Conservation (phyloP, 2,888 invertebrate genomes). For the Penaeus monodon region DNA sequence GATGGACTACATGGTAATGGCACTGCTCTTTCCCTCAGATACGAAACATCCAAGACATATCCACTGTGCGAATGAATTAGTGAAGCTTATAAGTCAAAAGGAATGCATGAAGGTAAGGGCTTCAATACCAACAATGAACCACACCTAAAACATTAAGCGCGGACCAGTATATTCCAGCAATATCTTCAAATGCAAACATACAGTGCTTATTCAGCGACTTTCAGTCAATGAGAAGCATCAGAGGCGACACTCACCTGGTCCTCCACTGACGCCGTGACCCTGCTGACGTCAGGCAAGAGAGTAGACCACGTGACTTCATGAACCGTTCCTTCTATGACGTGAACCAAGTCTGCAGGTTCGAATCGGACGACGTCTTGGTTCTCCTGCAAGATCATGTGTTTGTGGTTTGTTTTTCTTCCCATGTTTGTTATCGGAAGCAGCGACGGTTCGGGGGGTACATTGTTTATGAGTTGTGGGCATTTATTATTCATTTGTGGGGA, state of each 20-base stretch:
- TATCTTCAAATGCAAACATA: neutral
- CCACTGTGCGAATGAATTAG: neutral
- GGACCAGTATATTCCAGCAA: no score
- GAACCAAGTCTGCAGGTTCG: constrained; percentile 1
- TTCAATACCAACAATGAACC: no score
- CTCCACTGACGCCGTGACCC: neutral
- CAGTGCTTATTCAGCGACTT: neutral
- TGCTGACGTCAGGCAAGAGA: neutral
- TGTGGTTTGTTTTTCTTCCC: neutral
- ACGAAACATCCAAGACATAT: neutral
- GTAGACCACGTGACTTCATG: constrained; percentile 35
- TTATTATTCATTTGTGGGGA: no score
- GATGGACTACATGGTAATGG: neutral
- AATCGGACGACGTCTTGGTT: neutral
- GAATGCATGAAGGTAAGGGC: no score
- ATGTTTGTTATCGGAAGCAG: no score
- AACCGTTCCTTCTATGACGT: constrained; percentile 22
- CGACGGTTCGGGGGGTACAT: no score
- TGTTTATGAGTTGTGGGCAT: no score
- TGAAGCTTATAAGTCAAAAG: no score
- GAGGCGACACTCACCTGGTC: neutral
- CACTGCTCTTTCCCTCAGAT: no score
- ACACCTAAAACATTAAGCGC: no score
- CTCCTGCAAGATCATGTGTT: neutral
- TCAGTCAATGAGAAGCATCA: neutral